phyloP scores from a whole-genome alignment of 2,888 invertebrate species.

The Hipparchia semele region DNA sequence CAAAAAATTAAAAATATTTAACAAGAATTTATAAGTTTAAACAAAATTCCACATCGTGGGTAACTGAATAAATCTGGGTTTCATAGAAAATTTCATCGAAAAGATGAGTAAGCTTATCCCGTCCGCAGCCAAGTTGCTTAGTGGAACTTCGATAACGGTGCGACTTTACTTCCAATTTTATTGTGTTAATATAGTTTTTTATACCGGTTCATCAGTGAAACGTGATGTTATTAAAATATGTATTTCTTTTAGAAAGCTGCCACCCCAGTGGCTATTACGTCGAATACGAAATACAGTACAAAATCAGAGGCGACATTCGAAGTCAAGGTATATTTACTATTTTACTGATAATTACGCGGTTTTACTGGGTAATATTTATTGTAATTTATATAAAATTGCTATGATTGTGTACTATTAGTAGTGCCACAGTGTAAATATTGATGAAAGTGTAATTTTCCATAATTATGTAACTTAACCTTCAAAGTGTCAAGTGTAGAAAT shows the following conservation, averaged over 20 bases:
- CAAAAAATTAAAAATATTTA: conserved; percentile 24
- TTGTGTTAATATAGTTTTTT: background rate
- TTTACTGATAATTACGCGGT: background rate
- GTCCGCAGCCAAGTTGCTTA: conserved; percentile 63
- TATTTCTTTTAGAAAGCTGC: conserved; percentile 66
- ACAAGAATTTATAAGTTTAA: conserved; percentile 13
- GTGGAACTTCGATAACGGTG: conserved; percentile 63
- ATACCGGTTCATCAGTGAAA: background rate
- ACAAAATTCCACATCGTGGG: conserved; percentile 48
- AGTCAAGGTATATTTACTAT: conserved; percentile 72
- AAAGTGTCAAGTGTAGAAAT: conserved; percentile 62
- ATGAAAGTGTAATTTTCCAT: conserved; percentile 26
- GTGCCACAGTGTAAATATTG: background rate
- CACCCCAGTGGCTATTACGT: conserved; percentile 57
- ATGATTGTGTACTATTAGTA: background rate
- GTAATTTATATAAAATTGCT: conserved; percentile 2
- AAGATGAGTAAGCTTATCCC: conserved; percentile 76
- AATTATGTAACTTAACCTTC: conserved; percentile 80
- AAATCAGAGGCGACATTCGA: conserved; percentile 85
- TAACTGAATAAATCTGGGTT: conserved; percentile 67
- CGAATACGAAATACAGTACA: conserved; percentile 81
- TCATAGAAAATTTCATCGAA: conserved; percentile 56
- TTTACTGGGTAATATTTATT: background rate
- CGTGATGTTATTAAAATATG: conserved; percentile 21
- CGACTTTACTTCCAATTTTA: conserved; percentile 40